A percentile compares a stretch with the other conserved stretches of the same genome.
These are phyloP conservation scores for Excalfactoria chinensis DNA, from an alignment of 2,113 vertebrate species.

Conservation along the genomic window DNA sequence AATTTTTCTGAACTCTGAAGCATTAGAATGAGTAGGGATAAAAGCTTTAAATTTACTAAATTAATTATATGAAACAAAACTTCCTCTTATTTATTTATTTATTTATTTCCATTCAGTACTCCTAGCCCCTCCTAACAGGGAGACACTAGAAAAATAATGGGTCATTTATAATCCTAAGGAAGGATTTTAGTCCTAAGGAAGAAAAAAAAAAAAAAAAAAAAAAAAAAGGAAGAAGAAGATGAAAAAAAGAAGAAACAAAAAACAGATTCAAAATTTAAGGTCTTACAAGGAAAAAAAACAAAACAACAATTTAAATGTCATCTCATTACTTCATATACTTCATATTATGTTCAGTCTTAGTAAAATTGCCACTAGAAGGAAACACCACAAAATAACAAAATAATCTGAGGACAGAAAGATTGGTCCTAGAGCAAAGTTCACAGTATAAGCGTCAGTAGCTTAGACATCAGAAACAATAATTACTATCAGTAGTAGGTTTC, in stretches of 20 bases:
- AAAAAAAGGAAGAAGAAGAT: too few relatives aligned
- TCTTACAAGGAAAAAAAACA: not conserved
- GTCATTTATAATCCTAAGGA: not conserved
- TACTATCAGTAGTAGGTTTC: not conserved
- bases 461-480: not conserved
- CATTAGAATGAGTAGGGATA: not conserved
- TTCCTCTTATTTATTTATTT: not conserved
- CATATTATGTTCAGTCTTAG: not conserved
- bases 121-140: not conserved
- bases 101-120: not conserved
- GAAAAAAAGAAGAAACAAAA: too few relatives aligned
- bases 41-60: not conserved
- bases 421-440: not conserved
- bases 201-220: too few relatives aligned
- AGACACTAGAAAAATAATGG: not conserved
- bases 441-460: not conserved
- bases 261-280: not conserved
- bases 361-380: not conserved
- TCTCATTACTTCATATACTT: not conserved
- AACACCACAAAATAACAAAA: not conserved
- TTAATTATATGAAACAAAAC: not conserved
- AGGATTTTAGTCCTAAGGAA: not conserved
- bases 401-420: not conserved
- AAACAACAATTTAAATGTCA: not conserved
- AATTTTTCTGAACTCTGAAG: not conserved